Base-by-base conservation (phyloP, 2,797 vertebrate genomes). In the Discoglossus pictus region DNA sequence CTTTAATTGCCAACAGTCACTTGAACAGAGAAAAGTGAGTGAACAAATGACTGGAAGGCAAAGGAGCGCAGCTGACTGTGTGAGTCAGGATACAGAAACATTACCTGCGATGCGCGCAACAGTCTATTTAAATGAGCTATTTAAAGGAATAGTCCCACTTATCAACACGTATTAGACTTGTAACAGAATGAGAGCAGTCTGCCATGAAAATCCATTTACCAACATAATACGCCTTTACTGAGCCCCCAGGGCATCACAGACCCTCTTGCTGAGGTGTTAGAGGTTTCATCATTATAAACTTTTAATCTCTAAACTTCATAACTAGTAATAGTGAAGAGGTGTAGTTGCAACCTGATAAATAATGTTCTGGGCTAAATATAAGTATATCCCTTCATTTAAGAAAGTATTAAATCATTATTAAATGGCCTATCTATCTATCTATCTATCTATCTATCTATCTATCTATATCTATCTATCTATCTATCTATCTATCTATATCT, bases 81-180 rank as follows among this genome's bases (percentile, higher is more conserved):
- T 43, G 27, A 59, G 44, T 64, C 7, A 24, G 3, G n/a, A 46
- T 52, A 61, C 27, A 11, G 16, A 16, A 51, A 25, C 61, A 64
- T 48, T 25, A 43, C 25, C 23, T 23, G 39, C 65, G 18, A 42
- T 34, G n/a, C 34, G 35, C n/a, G 46, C 20, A 71, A 31, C 52
- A 42, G 42, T 24, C 51, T 48, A 55, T 34, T 43, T 52, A 59
- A 59, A 63, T 18, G 38, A 38, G 46, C 51, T 46, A 63, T 64
- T 58, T 68, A 64, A 64, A 65, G 61, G 68, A 42, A 59, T 59
- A 58, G 52, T 64, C 38, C 44, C 53, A 71, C 68, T 71, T 58
- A 71, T 64, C 46, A 71, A 64, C 68, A 71, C 68, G 2, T 56
- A 59, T 65, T 52, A 58, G 53, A 24, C 16, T 12, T 50, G 60